phyloP scores from a whole-genome alignment of 2,113 vertebrate species.

The Echinops telfairi region DNA sequence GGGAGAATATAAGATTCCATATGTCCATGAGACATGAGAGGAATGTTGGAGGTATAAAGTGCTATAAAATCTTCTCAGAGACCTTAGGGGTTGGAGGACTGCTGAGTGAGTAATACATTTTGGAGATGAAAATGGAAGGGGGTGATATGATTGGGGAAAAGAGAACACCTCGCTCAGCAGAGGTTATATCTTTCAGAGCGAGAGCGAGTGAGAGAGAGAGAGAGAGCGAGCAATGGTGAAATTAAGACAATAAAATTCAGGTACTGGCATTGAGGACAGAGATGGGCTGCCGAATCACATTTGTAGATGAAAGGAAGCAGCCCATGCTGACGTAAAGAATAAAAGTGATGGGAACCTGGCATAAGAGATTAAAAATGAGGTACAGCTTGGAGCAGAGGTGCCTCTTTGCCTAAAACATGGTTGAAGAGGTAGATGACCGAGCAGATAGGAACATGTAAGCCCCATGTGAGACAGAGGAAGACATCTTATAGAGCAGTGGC shows the following conservation, averaged over 20 bases:
- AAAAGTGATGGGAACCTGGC: neutral
- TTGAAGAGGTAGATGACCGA: too few relatives aligned
- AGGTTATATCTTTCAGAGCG: neutral
- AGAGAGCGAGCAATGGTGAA: neutral
- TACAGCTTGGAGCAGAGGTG: neutral
- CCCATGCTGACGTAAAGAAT: neutral
- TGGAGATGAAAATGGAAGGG: neutral
- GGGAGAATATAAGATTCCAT: neutral
- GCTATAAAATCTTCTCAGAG: neutral
- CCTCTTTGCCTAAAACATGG: neutral
- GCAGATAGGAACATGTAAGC: neutral
- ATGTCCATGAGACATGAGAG: neutral
- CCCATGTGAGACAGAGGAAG: neutral
- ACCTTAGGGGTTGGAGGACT: neutral
- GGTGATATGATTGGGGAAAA: neutral
- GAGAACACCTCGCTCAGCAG: neutral
- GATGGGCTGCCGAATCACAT: neutral
- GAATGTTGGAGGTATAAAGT: neutral
- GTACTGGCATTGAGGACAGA: neutral
- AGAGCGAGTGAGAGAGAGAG: neutral
- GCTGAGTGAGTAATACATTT: neutral
- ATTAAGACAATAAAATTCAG: neutral
- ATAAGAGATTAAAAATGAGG: neutral
- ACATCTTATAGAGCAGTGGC: neutral
- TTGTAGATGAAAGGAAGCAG: neutral